A percentile compares a stretch with the other conserved stretches of the same genome.
phyloP scores from a whole-genome alignment of 2,113 vertebrate species.

The Romanogobio albipinnatus region DNA sequence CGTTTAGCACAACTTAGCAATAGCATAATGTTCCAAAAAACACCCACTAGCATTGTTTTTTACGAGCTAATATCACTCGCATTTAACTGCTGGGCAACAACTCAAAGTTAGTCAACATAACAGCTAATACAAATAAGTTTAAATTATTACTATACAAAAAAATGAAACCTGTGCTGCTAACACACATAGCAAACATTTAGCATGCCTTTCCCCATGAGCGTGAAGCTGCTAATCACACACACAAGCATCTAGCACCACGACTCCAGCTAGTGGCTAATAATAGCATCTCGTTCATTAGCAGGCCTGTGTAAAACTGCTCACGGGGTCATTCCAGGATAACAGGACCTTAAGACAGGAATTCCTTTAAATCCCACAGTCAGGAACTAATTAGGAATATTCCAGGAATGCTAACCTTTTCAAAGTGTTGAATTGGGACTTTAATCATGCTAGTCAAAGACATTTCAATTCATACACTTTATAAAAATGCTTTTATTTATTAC shows the following conservation, averaged over 20 bases:
- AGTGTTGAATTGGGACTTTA: not conserved
- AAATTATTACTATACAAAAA: not conserved
- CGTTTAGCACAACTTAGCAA: not conserved
- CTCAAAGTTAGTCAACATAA: not conserved
- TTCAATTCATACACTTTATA: not conserved
- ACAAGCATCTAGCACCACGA: constrained; percentile 45
- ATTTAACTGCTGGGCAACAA: not conserved
- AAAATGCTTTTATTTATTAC: not conserved
- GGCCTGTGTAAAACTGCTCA: constrained; percentile 38
- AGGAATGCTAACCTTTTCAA: not conserved
- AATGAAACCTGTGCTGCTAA: not conserved
- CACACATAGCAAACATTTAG: not conserved
- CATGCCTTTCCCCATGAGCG: not conserved
- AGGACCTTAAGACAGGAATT: constrained; percentile 21
- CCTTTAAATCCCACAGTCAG: constrained; percentile 56
- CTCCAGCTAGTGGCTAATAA: constrained; percentile 53
- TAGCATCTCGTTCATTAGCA: constrained; percentile 61
- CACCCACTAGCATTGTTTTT: not conserved
- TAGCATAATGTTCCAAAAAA: not conserved
- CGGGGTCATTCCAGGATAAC: constrained; percentile 5
- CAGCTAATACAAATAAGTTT: not conserved
- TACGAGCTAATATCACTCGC: not conserved
- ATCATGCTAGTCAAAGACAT: not conserved
- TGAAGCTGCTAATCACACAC: constrained; percentile 10
- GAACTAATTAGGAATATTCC: constrained; percentile 50